These are phyloP conservation scores for Scomberomorus guttatus DNA, from an alignment of 2,797 vertebrate genomes.

Conservation along the genomic window DNA sequence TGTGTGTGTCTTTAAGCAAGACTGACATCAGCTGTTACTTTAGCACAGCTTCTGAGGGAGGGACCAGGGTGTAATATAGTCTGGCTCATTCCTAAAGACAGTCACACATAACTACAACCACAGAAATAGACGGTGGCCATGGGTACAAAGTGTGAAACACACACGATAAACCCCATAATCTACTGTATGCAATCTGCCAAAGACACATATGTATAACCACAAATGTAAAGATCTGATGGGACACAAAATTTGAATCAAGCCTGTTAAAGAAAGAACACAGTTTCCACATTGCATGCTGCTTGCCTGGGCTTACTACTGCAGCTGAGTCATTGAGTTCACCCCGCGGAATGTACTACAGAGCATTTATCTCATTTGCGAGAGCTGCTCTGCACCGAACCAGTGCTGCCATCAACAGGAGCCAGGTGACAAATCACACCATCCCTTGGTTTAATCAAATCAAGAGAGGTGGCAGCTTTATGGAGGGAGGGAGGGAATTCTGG, in stretches of 20 bases:
- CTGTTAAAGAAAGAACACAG: background rate
- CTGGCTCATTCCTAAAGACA: slow-evolving; percentile 81
- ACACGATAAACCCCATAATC: slow-evolving; percentile 58
- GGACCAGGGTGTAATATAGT: slow-evolving; percentile 81
- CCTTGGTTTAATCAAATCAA: background rate
- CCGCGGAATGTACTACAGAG: background rate
- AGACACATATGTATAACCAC: background rate
- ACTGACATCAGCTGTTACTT: slow-evolving; percentile 77
- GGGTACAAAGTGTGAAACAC: slow-evolving; percentile 62
- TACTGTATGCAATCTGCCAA: background rate
- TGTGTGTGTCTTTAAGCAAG: slow-evolving; percentile 73
- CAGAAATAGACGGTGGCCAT: slow-evolving; percentile 81
- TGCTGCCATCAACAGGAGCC: background rate
- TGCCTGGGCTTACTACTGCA: background rate
- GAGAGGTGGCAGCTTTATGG: background rate
- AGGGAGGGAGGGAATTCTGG: background rate
- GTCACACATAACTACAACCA: slow-evolving; percentile 80
- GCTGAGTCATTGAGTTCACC: slow-evolving; percentile 19
- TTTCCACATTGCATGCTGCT: background rate
- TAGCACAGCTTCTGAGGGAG: slow-evolving; percentile 78
- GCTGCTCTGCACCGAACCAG: background rate
- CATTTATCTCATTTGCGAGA: slow-evolving; percentile 26
- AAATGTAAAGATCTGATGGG: background rate
- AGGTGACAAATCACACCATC: background rate
- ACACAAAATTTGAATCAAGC: background rate